Evolutionary conservation across 2,113 vertebrate species (phyloP).

Genomic region (Sturnus vulgaris): DNA sequence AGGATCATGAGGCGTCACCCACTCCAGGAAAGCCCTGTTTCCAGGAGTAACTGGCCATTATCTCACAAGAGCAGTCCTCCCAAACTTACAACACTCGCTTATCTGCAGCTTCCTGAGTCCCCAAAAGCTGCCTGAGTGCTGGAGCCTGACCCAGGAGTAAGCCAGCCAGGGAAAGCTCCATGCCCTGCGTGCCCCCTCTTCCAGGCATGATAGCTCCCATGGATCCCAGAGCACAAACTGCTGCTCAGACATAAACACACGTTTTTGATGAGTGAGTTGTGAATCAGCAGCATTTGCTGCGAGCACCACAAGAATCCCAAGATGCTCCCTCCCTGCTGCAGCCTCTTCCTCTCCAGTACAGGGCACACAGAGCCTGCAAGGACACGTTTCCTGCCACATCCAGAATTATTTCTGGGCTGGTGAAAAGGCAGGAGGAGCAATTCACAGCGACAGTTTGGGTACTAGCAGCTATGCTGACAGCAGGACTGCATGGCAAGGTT

Average conservation of each 20-base stretch:
- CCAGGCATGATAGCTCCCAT: accelerated
- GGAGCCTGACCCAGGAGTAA: accelerated
- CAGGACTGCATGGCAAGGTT: neutral
- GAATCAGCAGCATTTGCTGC: neutral
- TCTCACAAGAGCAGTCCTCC: neutral
- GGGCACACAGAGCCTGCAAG: neutral
- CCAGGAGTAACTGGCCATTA: neutral
- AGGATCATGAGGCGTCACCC: neutral
- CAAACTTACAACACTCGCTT: neutral
- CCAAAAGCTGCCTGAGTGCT: accelerated
- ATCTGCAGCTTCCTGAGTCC: neutral
- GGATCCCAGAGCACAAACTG: accelerated
- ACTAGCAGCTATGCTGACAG: neutral
- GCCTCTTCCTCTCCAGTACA: neutral
- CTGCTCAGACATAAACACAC: accelerated
- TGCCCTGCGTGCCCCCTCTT: accelerated
- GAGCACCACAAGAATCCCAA: accelerated
- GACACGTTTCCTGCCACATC: neutral
- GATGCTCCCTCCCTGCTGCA: neutral
- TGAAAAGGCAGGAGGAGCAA: neutral
- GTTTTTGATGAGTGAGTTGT: neutral
- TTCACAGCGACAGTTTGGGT: accelerated
- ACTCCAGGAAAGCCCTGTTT: neutral
- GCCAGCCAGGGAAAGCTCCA: neutral
- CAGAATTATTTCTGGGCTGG: neutral